Evolutionary conservation across 2,113 vertebrate species (phyloP), one percentile per base, ranked within the genome.

Genomic region (Pygoscelis adeliae): DNA sequence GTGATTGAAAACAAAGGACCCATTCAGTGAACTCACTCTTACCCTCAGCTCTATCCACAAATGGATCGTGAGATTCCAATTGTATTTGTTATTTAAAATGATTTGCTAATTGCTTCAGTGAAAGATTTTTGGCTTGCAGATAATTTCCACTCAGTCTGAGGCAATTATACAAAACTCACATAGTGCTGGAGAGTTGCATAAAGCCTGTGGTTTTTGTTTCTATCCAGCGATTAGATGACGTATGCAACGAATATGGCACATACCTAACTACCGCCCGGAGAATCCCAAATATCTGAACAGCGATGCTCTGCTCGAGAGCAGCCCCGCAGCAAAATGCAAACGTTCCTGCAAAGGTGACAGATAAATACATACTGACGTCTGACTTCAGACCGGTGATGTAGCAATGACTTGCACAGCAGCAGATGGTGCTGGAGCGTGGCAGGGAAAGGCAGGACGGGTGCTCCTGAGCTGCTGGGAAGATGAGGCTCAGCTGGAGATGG

Each of bases 71-170:
- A 84, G 89, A 94, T 94, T 69, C 86, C 91, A 79, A 65, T 79
- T 73, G 52, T 74, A 76, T 96, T 96, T 95, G 67, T 81, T 84
- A 83, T 82, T 87, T 82, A 61, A 94, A 96, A 95, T 26, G 27
- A 72, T 92, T 92, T 38, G 80, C 90, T 94, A 92, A 97, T 97
- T 94, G 93, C 74, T 88, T 38, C 55, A 91, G 90, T 92, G 97
- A 97, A 97, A 97, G 94, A 30, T 84, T 92, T 67, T 76, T 72
- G 95, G 89, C 95, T 78, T 17, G n/a, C 56, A 44, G 83, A 72
- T 76, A 13, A 92, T 76, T 92, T 84, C 92, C 81, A 61, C 72
- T 65, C 77, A 11, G 83, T 40, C 86, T 89, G 76, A 81, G 83
- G 86, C n/a, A 76, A 87, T 95, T 67, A 67, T 10, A 84, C 78